A percentile compares a stretch with the other conserved stretches of the same genome.
Evolutionary conservation across 2,797 vertebrate genomes (phyloP).

Genomic region (Numenius phaeopus): DNA sequence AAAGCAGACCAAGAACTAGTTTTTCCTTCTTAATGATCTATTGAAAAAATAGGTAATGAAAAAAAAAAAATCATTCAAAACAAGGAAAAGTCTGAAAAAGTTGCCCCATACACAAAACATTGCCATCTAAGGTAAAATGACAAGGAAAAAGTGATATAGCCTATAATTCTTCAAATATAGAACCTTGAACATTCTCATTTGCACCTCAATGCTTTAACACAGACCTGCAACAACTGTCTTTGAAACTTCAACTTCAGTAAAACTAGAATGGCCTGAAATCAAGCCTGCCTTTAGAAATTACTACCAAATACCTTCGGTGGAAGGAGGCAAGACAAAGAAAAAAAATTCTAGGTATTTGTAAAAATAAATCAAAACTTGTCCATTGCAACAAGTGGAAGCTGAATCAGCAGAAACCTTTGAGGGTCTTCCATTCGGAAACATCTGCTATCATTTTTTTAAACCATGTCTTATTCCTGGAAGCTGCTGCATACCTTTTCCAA

Average conservation of each 20-base stretch:
- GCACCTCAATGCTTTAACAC: not conserved
- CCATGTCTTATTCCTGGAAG: not conserved
- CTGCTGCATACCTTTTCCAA: conserved; percentile 75
- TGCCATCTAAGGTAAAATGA: not conserved
- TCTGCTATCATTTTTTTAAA: not conserved
- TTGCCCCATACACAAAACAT: not conserved
- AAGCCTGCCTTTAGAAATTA: not conserved
- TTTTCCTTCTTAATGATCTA: not conserved
- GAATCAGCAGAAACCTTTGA: not conserved
- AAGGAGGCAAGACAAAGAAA: not conserved
- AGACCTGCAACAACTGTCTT: not conserved
- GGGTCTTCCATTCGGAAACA: not conserved
- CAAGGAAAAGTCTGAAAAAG: not conserved
- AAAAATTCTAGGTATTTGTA: not conserved
- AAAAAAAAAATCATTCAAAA: not conserved
- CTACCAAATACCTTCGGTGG: not conserved
- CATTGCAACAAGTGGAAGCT: not conserved
- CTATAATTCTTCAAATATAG: not conserved
- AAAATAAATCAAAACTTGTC: not conserved
- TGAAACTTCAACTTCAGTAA: not conserved
- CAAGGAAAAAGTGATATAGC: not conserved
- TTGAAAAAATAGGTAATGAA: not conserved
- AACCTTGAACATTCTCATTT: not conserved
- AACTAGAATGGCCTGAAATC: not conserved
- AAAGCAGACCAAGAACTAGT: not conserved